phyloP scores from a whole-genome alignment of 2,888 invertebrate genomes.

The Subacronicta megacephala region DNA sequence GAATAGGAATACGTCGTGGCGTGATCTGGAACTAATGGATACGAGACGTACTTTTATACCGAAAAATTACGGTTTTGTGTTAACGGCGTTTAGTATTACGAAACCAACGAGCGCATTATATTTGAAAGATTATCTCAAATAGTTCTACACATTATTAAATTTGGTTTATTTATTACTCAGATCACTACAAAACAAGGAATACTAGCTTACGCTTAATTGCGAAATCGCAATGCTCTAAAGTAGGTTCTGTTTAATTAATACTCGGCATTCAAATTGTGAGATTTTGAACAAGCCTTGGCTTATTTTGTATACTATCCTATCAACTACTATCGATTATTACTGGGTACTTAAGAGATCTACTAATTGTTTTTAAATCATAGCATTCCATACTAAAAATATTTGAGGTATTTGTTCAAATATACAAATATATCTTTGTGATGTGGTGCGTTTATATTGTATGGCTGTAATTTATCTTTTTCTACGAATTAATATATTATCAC shows the following conservation, averaged over 20 bases:
- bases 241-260: too few relatives aligned
- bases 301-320: too few relatives aligned
- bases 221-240: too few relatives aligned
- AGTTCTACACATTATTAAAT: constrained; percentile 34
- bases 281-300: too few relatives aligned
- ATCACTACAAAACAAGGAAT: too few relatives aligned
- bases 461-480: constrained; percentile 70
- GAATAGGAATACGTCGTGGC: constrained; percentile 8
- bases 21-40: constrained; percentile 26
- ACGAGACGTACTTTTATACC: constrained; percentile 12
- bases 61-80: constrained; percentile 14
- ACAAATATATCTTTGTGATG: constrained; percentile 47
- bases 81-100: constrained; percentile 42
- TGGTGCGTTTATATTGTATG: constrained; percentile 64
- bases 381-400: constrained; percentile 51
- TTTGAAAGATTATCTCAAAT: constrained; percentile 54
- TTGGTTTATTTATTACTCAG: constrained; percentile 20
- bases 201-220: too few relatives aligned
- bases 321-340: too few relatives aligned
- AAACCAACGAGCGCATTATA: constrained; percentile 26
- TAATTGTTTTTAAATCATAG: constrained; percentile 10
- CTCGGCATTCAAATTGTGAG: too few relatives aligned
- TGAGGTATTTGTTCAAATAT: constrained; percentile 47
- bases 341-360: too few relatives aligned
- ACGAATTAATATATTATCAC: constrained; percentile 53